phyloP scores from a whole-genome alignment of 2,797 vertebrate species.

The Anguilla marmorata region DNA sequence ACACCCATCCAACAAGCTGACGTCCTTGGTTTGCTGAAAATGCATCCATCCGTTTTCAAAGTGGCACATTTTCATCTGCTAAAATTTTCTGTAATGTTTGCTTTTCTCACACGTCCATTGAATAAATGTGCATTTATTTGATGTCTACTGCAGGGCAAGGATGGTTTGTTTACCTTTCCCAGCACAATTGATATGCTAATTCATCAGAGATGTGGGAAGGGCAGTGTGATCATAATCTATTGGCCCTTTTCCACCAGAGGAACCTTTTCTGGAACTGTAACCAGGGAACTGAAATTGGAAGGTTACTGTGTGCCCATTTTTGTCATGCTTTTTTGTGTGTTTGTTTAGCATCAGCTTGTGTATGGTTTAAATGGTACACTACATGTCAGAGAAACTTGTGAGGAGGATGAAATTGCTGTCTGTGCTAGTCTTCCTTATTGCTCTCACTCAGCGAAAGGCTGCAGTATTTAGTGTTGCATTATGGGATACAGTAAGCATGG shows the following conservation, averaged over 20 bases:
- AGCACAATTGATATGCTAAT: conserved; percentile 10
- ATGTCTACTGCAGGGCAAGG: not conserved
- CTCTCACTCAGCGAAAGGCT: not conserved
- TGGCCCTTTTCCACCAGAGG: not conserved
- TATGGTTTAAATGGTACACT: not conserved
- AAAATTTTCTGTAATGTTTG: conserved; percentile 2
- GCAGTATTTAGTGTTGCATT: not conserved
- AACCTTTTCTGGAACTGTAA: not conserved
- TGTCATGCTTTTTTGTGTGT: not conserved
- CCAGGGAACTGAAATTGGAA: not conserved
- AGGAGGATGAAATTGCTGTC: not conserved
- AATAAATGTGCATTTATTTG: conserved; percentile 11
- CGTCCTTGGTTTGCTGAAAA: not conserved
- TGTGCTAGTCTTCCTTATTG: not conserved
- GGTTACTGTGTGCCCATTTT: conserved; percentile 19
- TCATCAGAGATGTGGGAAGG: not conserved
- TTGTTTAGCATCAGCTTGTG: too few relatives aligned
- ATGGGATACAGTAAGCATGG: not conserved
- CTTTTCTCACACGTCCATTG: not conserved
- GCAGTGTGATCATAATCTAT: conserved; percentile 10
- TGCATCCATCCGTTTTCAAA: not conserved
- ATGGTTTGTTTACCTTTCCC: conserved; percentile 12
- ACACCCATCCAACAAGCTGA: not conserved
- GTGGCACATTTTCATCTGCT: not conserved
- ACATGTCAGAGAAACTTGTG: not conserved